Evolutionary conservation across 2,888 invertebrate genomes (phyloP).

Genomic region (Oscheius sp.): DNA sequence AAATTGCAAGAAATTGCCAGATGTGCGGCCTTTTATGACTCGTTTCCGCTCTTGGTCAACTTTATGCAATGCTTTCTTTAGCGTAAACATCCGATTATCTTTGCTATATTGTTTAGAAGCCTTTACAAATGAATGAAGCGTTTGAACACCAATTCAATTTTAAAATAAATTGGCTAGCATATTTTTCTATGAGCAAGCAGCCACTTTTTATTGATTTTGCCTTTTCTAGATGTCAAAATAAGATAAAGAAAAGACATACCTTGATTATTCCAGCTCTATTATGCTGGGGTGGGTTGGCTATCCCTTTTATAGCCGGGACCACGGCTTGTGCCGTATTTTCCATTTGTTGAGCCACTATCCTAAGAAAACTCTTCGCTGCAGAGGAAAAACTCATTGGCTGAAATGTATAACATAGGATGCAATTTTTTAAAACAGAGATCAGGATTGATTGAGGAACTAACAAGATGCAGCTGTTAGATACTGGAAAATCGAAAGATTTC

Average conservation of each 20-base stretch:
- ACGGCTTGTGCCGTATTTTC: background rate
- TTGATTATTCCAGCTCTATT: slow-evolving; percentile 9
- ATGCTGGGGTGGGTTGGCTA: slow-evolving; percentile 1
- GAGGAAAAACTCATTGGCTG: slow-evolving; percentile 15
- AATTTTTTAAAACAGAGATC: too few relatives aligned
- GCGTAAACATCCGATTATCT: too few relatives aligned
- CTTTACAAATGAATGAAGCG: too few relatives aligned
- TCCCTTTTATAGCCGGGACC: slow-evolving; percentile 18
- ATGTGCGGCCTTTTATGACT: background rate
- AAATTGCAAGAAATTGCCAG: background rate
- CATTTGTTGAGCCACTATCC: slow-evolving; percentile 16
- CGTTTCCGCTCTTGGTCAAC: too few relatives aligned
- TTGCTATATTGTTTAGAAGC: too few relatives aligned
- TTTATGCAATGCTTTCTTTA: too few relatives aligned
- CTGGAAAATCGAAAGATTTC: too few relatives aligned
- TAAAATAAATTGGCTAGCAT: too few relatives aligned
- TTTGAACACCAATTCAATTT: too few relatives aligned
- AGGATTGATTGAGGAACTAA: background rate
- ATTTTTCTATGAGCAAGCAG: too few relatives aligned
- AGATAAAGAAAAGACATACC: background rate
- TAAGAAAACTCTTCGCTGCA: background rate
- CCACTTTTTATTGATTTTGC: too few relatives aligned
- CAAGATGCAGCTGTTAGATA: background rate
- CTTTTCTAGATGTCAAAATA: background rate
- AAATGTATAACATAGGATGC: too few relatives aligned